Percentiles rank a stretch among this genome's conserved stretches.
These are phyloP conservation scores for Digitonthophagus gazella DNA, from an alignment of 2,888 invertebrate genomes.

Conservation along the genomic window DNA sequence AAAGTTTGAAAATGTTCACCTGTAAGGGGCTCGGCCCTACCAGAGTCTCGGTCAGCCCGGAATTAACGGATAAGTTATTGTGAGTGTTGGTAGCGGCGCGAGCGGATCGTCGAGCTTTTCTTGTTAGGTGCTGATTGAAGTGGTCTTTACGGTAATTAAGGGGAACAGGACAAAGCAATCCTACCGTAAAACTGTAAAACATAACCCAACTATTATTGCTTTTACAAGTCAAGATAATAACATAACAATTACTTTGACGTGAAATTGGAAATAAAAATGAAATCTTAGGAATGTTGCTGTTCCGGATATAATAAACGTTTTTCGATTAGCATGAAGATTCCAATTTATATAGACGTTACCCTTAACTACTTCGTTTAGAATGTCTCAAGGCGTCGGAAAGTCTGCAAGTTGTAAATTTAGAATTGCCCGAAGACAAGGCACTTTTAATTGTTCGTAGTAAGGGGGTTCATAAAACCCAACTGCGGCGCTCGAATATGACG, in stretches of 20 bases:
- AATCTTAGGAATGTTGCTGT: too few relatives aligned
- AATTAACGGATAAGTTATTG: slow-evolving; percentile 10
- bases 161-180: not conserved
- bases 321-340: too few relatives aligned
- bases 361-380: not conserved
- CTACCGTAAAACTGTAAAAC: not conserved
- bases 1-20: slow-evolving; percentile 33
- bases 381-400: not conserved
- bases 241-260: not conserved
- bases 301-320: too few relatives aligned
- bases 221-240: not conserved
- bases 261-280: too few relatives aligned
- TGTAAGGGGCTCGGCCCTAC: slow-evolving; percentile 22
- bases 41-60: slow-evolving; percentile 7
- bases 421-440: not conserved
- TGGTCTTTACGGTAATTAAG: not conserved
- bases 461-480: not conserved
- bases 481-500: not conserved
- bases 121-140: slow-evolving; percentile 10
- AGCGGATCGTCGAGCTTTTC: not conserved
- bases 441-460: not conserved
- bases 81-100: not conserved
- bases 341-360: too few relatives aligned
- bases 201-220: not conserved
- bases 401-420: not conserved